Evolutionary conservation across 2,797 vertebrate species (phyloP), one percentile per base, ranked within the genome.

Genomic region (Acomys russatus): DNA sequence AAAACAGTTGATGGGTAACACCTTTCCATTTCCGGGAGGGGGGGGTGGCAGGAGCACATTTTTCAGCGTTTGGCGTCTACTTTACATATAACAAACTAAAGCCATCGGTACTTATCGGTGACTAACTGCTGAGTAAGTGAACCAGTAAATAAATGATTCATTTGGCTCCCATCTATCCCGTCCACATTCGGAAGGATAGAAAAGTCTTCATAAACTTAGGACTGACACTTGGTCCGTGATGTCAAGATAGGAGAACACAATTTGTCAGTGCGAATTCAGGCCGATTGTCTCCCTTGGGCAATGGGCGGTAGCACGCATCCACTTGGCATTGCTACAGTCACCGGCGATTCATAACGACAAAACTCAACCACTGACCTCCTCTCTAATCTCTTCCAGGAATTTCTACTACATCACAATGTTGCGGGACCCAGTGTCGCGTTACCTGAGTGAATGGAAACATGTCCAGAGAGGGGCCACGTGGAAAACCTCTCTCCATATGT

Each of bases 321-420:
- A 2, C 63, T 71, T 7, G 8, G 3, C 10, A n/a, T 63, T 59
- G 9, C 25, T 33, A 1, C 8, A 7, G 25, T 15, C 1, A 9
- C 25, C 56, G n/a, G 38, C 64, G 44, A 64, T 25, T 11, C 9
- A 12, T 77, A 92, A 68, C 71, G 3, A 64, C 63, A 56, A 44
- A 44, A 44, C 44, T 23, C 35, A 11, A n/a, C 8, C 54, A 59
- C 92, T 97, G 74, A 96, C 18, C 6, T n/a, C 96, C 79, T 96
- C 94, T 97, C 90, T 97, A 3, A 9, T 98, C 30, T 98, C 71
- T 99, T 99, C 90, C 98, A 99, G 99, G 98, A 99, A 99, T 92
- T 99, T 99, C 99, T 99, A 99, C 98, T 99, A 99, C 98, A 99
- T 99, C 98, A 99, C 99, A 0, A 99, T 99, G 99, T 98, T 99